Percentiles rank a stretch among this genome's conserved stretches.
These are phyloP conservation scores for Sterna hirundo DNA, from an alignment of 2,113 vertebrate species.

Conservation along the genomic window DNA sequence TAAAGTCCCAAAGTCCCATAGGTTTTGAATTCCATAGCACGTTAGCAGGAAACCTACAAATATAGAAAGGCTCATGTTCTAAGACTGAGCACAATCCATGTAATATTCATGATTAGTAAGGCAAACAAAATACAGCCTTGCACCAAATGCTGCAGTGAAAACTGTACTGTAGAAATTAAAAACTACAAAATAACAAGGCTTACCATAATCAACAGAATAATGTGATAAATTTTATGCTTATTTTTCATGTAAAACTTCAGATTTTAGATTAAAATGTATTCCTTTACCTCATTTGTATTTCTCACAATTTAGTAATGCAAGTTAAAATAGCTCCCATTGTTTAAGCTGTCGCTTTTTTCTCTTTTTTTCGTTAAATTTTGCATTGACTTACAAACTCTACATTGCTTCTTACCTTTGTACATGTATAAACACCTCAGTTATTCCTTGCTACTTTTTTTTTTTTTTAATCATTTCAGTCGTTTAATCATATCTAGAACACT, in stretches of 20 bases:
- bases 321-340: not conserved
- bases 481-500: not conserved
- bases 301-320: not conserved
- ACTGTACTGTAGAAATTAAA: not conserved
- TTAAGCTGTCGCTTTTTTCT: not conserved
- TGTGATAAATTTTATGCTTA: not conserved
- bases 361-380: not conserved
- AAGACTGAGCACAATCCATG: slow-evolving; percentile 9
- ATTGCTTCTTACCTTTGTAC: not conserved
- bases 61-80: slow-evolving; percentile 64
- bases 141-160: not conserved
- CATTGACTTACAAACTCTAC: not conserved
- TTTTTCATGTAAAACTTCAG: not conserved
- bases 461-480: not conserved
- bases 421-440: not conserved
- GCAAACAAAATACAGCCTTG: slow-evolving; percentile 32
- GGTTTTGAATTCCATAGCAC: slow-evolving; percentile 66
- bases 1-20: slow-evolving; percentile 64
- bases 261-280: not conserved
- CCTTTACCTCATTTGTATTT: not conserved
- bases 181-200: not conserved
- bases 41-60: slow-evolving; percentile 64
- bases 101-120: slow-evolving; percentile 52
- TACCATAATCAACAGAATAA: not conserved
- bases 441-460: not conserved